phyloP scores from a whole-genome alignment of 1,140 invertebrate species.

The Elysia chlorotica region DNA sequence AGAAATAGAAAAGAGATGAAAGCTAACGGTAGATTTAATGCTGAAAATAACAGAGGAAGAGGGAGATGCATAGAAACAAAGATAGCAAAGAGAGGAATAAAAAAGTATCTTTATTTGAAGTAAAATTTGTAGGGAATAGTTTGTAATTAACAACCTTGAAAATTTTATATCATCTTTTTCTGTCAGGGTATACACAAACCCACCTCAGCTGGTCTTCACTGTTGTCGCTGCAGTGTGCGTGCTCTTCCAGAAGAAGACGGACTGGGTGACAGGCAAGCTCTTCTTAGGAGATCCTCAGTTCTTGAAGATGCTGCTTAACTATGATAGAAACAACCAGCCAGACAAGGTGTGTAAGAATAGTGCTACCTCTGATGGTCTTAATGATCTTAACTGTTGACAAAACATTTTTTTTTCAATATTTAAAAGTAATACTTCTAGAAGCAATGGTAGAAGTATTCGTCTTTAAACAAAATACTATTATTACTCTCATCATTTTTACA shows the following conservation, averaged over 20 bases:
- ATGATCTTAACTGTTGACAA: no score
- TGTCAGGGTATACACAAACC: slow-evolving; percentile 54
- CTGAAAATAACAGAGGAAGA: background rate
- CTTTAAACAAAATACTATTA: no score
- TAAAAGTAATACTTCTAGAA: no score
- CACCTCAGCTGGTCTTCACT: slow-evolving; percentile 54
- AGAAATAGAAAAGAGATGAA: background rate
- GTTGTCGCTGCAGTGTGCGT: slow-evolving; percentile 85
- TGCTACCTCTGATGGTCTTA: no score
- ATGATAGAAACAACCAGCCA: slow-evolving; percentile 58
- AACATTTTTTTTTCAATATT: no score
- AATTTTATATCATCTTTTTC: background rate
- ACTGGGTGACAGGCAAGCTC: slow-evolving; percentile 56
- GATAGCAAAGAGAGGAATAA: background rate
- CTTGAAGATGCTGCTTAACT: slow-evolving; percentile 53
- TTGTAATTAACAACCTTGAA: no score
- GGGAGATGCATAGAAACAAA: background rate
- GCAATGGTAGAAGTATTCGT: no score
- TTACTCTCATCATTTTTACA: no score
- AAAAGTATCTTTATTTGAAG: no score
- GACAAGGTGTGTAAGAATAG: slow-evolving; percentile 56
- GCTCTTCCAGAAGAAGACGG: slow-evolving; percentile 74
- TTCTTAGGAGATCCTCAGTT: slow-evolving; percentile 58
- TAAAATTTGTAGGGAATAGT: no score
- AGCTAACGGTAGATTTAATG: no score